Evolutionary conservation across 2,888 invertebrate species (phyloP).

Genomic region (Conchocele bisecta): DNA sequence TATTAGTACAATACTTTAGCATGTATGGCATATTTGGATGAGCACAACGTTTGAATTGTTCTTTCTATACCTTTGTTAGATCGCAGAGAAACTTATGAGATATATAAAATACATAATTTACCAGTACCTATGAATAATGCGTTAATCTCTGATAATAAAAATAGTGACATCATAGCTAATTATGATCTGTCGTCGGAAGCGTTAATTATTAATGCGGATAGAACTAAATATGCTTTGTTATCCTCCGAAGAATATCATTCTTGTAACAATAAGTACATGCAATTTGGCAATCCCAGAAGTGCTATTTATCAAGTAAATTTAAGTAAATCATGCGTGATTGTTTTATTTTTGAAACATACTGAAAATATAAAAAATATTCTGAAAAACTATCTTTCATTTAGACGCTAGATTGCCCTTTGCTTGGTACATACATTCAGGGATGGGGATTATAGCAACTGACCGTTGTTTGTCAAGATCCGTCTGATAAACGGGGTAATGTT

Average conservation of each 20-base stretch:
- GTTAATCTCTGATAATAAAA: not conserved
- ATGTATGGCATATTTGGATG: slow-evolving; percentile 20
- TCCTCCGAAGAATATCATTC: not conserved
- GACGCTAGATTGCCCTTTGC: not conserved
- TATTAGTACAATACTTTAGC: slow-evolving; percentile 21
- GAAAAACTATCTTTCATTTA: not conserved
- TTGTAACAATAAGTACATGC: not conserved
- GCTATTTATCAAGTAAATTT: slow-evolving; percentile 5
- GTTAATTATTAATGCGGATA: slow-evolving; percentile 3
- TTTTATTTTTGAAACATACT: not conserved
- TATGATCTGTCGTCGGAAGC: not conserved
- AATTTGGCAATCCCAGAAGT: not conserved
- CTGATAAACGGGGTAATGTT: not conserved
- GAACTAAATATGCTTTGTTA: slow-evolving; percentile 10
- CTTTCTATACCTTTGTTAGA: slow-evolving; percentile 12
- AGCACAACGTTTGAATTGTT: slow-evolving; percentile 13
- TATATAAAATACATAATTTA: slow-evolving; percentile 6
- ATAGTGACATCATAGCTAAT: not conserved
- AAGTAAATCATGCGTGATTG: slow-evolving; percentile 6
- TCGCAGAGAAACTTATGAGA: slow-evolving; percentile 6
- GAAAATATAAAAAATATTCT: not conserved
- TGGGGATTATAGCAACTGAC: slow-evolving; percentile 1
- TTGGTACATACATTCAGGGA: not conserved
- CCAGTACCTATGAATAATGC: not conserved
- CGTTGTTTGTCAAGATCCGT: slow-evolving; percentile 9